These are phyloP conservation scores for Pomatorhinus ruficollis DNA, from an alignment of 2,113 vertebrate genomes.

Conservation along the genomic window DNA sequence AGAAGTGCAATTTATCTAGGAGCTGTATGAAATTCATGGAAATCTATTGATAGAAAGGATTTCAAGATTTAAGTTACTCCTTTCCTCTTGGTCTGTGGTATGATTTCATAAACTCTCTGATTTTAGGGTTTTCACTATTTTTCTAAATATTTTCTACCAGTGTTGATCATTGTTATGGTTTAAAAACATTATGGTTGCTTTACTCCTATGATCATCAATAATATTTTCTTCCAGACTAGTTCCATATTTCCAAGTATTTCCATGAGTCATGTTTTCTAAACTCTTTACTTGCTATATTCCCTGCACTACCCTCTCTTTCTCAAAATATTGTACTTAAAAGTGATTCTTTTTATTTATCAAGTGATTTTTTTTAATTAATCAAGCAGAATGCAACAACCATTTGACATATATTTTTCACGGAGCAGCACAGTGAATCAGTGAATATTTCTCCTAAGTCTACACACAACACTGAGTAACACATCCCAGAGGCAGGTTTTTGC, in stretches of 20 bases:
- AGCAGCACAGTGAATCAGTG: not conserved
- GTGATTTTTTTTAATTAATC: no score
- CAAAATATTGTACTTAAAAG: not conserved
- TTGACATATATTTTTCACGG: not conserved
- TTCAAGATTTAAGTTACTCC: not conserved
- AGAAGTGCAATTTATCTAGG: not conserved
- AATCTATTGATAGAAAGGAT: not conserved
- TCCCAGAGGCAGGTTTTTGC: not conserved
- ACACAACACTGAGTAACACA: not conserved
- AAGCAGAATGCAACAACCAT: not conserved
- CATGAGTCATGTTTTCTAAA: not conserved
- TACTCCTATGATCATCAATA: not conserved
- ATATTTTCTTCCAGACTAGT: not conserved
- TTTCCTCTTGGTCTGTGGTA: not conserved
- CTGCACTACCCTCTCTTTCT: not conserved
- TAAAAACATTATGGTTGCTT: not conserved
- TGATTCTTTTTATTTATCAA: not conserved
- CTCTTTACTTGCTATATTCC: not conserved
- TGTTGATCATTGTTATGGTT: not conserved
- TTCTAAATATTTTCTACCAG: not conserved
- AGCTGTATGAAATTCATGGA: not conserved
- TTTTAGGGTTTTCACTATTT: not conserved
- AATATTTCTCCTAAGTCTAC: not conserved
- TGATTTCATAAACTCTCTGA: not conserved
- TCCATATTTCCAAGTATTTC: not conserved